These are phyloP conservation scores for Conus ventricosus DNA, from an alignment of 1,140 invertebrate genomes.

Conservation along the genomic window DNA sequence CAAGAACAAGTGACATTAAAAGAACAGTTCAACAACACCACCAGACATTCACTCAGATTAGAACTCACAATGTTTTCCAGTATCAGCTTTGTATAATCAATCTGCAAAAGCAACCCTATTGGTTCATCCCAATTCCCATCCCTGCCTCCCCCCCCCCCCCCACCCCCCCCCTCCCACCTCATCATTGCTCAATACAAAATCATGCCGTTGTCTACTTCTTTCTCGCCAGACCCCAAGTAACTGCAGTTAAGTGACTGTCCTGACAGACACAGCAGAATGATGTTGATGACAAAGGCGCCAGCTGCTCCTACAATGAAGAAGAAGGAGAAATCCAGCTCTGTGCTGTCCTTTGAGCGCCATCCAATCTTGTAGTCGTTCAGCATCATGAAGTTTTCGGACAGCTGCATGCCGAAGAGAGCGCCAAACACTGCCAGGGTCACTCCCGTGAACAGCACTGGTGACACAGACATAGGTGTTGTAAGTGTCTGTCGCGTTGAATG, in stretches of 20 bases:
- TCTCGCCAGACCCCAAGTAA: conserved; percentile 59
- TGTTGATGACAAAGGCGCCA: conserved; percentile 84
- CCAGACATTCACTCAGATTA: neutral
- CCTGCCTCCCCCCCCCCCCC: neutral
- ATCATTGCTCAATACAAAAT: conserved; percentile 61
- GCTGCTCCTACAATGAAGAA: conserved; percentile 86
- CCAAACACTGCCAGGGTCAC: conserved; percentile 84
- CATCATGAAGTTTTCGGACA: conserved; percentile 86
- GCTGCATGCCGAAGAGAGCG: conserved; percentile 83
- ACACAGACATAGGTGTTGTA: conserved; percentile 76
- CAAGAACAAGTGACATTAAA: neutral
- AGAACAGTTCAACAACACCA: neutral
- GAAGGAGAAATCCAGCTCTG: conserved; percentile 86
- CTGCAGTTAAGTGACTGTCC: conserved; percentile 58
- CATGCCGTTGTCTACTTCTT: conserved; percentile 68
- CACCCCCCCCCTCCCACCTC: neutral
- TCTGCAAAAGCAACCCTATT: neutral
- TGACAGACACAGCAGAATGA: conserved; percentile 82
- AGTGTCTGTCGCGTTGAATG: neutral
- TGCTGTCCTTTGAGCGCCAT: conserved; percentile 84
- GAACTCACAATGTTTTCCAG: neutral
- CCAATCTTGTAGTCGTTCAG: conserved; percentile 81
- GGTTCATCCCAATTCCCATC: neutral
- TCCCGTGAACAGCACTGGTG: conserved; percentile 82
- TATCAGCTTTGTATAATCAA: neutral